Base-by-base conservation (phyloP, 2,888 invertebrate genomes). In the Ctena decussata region DNA sequence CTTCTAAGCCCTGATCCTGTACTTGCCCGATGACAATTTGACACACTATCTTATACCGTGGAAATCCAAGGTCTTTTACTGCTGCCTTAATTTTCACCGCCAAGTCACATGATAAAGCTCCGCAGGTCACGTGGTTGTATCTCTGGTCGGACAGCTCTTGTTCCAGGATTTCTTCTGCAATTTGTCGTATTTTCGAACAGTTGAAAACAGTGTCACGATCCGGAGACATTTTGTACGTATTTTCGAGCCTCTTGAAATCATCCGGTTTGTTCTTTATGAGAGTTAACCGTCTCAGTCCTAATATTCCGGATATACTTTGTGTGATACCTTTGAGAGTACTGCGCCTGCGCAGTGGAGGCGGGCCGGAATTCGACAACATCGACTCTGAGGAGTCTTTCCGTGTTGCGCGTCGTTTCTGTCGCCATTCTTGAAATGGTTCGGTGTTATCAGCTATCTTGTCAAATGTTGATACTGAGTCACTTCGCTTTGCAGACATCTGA, bases 11-110 rank as follows among this genome's bases (percentile, higher is more conserved):
- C 53, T 93, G 93, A 12, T 89, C 90, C 39, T 89, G 91, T 41
- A 89, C 91, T 78, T 94, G 90, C 0, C 92, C 92, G 18, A 94
- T 90, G 11, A 87, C 41, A 6, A 93, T 92, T 18, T 84, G 82
- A 39, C 87, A 86, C 21, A 94, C 80, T 3, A 94, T 84, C 84
- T 91, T 93, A 85, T 93, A 93, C n/a, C 94, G 82, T 71, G 92
- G 93, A 71, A 91, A 91, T 30, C 90, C 89, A 73, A 93, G 39
- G 27, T 75, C 82, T 78, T 93, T 93, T 39, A 93, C 91, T 70
- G 80, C 84, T 27, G 91, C 89, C 77, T 93, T 93, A 12, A 93
- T 92, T 41, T 92, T 91, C 30, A 91, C 89, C 18, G 90, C 86
- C 15, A 93, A 82, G 18, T 90, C 80, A 65, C 88, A 87, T 53